A percentile compares a stretch with the other conserved stretches of the same genome.
Conservation (phyloP, 1,140 invertebrate species). For the Cecropterus lyciades region DNA sequence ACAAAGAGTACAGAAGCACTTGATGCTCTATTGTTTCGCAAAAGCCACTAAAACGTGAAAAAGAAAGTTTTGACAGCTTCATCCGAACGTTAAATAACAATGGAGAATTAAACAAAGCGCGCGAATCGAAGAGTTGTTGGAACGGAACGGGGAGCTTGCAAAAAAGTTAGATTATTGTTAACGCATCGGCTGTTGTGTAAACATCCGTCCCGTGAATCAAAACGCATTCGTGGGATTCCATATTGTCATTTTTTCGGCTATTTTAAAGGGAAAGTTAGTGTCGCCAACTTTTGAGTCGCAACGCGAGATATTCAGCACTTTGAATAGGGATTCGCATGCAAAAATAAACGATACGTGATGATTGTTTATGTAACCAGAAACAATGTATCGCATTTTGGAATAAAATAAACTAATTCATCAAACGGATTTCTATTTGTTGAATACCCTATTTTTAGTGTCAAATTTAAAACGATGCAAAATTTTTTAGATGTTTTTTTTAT, state of each 20-base stretch:
- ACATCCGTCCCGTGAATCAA: constrained; percentile 65
- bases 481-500: too few relatives aligned
- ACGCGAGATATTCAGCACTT: constrained; percentile 2
- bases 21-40: constrained; percentile 3
- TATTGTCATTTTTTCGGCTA: constrained; percentile 54
- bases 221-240: constrained; percentile 60
- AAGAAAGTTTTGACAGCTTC: constrained; percentile 27
- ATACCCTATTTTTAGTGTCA: too few relatives aligned
- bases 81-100: constrained; percentile 24
- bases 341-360: background rate
- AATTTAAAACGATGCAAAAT: too few relatives aligned
- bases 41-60: constrained; percentile 10
- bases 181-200: constrained; percentile 67
- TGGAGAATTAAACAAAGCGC: constrained; percentile 26
- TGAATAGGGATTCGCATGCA: background rate
- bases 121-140: constrained; percentile 27
- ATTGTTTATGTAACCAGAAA: background rate
- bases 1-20: constrained; percentile 6
- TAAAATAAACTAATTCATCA: too few relatives aligned
- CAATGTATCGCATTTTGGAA: too few relatives aligned
- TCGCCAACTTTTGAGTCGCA: constrained; percentile 20
- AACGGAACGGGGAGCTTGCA: constrained; percentile 35
- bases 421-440: too few relatives aligned
- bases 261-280: constrained; percentile 49
- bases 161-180: constrained; percentile 51